These are phyloP conservation scores for Tetrapedia diversipes DNA, from an alignment of 2,888 invertebrate genomes.

Conservation along the genomic window DNA sequence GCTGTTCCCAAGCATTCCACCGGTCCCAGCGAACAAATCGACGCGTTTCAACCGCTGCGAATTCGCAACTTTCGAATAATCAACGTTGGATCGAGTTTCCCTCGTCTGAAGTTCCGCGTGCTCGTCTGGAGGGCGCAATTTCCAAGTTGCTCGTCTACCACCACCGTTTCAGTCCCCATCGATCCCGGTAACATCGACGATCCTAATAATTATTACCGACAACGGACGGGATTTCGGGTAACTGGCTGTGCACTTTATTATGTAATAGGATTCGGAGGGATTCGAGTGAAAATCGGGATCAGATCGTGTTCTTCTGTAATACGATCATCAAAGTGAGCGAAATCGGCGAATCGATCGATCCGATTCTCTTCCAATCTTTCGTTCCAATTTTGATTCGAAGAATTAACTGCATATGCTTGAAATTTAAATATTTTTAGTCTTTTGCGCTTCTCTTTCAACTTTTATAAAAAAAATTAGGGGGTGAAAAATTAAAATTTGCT, in stretches of 20 bases:
- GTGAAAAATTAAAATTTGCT: too few species aligned
- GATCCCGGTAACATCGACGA: slow-evolving; percentile 2
- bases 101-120: slow-evolving; percentile 1
- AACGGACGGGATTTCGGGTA: slow-evolving; percentile 12
- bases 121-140: slow-evolving; percentile 8
- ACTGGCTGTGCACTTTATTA: slow-evolving; percentile 12
- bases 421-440: too few species aligned
- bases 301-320: neutral
- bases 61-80: slow-evolving; percentile 44
- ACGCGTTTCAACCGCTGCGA: slow-evolving; percentile 17
- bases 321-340: too few species aligned
- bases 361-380: too few species aligned
- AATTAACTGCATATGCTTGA: too few species aligned
- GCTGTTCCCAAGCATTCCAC: neutral
- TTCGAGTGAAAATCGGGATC: slow-evolving; percentile 6
- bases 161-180: neutral
- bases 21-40: slow-evolving; percentile 13
- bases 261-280: neutral
- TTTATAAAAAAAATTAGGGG: too few species aligned
- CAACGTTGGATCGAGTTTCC: slow-evolving; percentile 42
- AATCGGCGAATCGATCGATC: too few species aligned
- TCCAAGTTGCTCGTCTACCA: slow-evolving; percentile 6
- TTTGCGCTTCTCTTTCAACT: too few species aligned
- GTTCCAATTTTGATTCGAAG: neutral
- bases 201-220: slow-evolving; percentile 33